These are phyloP conservation scores for Coleophora deauratella DNA, from an alignment of 2,888 invertebrate species.

Conservation along the genomic window DNA sequence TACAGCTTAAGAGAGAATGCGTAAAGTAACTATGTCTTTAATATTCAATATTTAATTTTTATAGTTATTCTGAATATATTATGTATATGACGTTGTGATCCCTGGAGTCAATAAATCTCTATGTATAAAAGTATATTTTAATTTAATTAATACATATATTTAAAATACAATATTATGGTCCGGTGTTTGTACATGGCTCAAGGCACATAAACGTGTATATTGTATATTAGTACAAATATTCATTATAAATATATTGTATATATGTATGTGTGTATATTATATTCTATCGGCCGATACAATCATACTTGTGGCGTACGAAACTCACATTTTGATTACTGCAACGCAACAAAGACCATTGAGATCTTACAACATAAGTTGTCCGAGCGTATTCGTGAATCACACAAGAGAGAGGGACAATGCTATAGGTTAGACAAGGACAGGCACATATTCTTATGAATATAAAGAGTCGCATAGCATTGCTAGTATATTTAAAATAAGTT, in stretches of 20 bases:
- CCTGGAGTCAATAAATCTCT: conserved; percentile 10
- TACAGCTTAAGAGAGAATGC: too few species aligned
- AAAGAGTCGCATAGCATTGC: too few species aligned
- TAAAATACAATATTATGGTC: conserved; percentile 4
- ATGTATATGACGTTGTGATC: conserved; percentile 11
- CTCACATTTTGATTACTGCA: conserved; percentile 7
- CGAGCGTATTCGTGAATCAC: too few species aligned
- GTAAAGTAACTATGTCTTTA: too few species aligned
- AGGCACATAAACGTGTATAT: conserved; percentile 9
- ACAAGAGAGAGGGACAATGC: too few species aligned
- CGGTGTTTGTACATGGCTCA: conserved; percentile 5
- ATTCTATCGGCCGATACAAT: conserved; percentile 8
- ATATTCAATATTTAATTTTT: neutral
- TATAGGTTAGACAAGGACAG: too few species aligned
- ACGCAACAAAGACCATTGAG: too few species aligned
- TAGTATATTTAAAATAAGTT: too few species aligned
- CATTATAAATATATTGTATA: conserved; percentile 4
- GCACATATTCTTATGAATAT: too few species aligned
- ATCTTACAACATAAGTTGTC: too few species aligned
- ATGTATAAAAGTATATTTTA: too few species aligned
- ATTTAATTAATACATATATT: conserved; percentile 4
- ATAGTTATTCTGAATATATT: conserved; percentile 1
- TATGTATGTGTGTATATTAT: neutral
- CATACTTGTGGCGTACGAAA: conserved; percentile 3
- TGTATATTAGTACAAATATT: conserved; percentile 6